Conservation (phyloP, 2,888 invertebrate genomes). For the Venustoraphidia nigricollis region DNA sequence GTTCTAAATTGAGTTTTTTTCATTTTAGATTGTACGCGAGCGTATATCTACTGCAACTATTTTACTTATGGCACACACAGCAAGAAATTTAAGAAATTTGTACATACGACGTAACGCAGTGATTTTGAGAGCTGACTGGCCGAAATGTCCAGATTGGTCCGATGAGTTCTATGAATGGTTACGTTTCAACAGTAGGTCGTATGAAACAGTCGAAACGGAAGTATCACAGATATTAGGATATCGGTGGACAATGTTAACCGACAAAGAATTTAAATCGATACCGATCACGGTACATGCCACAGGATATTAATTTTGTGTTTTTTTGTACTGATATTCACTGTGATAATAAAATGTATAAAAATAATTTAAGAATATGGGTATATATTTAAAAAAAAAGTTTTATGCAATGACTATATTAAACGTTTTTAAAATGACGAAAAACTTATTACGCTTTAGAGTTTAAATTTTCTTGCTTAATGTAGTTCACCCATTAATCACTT, state of each 20-base stretch:
- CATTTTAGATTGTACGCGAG: conserved; percentile 48
- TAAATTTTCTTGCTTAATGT: too few relatives aligned
- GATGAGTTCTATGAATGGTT: conserved; percentile 52
- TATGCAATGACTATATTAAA: too few relatives aligned
- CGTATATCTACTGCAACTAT: conserved; percentile 63
- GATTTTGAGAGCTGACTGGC: conserved; percentile 55
- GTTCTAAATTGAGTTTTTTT: not conserved
- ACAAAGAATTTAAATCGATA: conserved; percentile 43
- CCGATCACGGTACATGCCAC: conserved; percentile 5
- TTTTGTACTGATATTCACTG: too few relatives aligned
- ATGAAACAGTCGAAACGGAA: conserved; percentile 48
- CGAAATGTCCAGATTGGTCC: conserved; percentile 47
- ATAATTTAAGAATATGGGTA: too few relatives aligned
- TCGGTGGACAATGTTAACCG: conserved; percentile 50
- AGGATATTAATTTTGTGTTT: conserved; percentile 1
- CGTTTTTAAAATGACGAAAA: too few relatives aligned
- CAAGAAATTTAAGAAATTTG: conserved; percentile 42
- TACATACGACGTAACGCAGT: conserved; percentile 56
- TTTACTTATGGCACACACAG: conserved; percentile 48
- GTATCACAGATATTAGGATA: conserved; percentile 51
- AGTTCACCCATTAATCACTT: too few relatives aligned
- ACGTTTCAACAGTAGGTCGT: conserved; percentile 40
- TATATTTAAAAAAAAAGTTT: too few relatives aligned
- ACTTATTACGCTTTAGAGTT: too few relatives aligned
- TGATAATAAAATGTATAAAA: too few relatives aligned